Conservation (phyloP, 2,113 vertebrate genomes). For the Heterotilapia buettikoferi region DNA sequence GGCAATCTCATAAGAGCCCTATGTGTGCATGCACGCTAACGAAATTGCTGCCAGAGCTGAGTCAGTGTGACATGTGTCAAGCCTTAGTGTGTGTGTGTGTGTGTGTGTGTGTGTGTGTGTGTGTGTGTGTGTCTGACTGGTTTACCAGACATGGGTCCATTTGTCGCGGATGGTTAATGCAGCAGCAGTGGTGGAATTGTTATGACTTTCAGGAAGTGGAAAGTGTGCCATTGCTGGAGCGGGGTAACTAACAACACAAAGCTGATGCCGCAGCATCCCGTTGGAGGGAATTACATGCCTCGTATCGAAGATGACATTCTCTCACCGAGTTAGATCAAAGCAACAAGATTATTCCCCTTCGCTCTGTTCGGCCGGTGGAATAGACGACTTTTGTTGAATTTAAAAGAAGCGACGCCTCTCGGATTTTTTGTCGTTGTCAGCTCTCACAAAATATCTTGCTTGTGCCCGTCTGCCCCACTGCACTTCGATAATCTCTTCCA, state of each 20-base stretch:
- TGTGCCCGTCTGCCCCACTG: not conserved
- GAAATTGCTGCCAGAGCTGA: not conserved
- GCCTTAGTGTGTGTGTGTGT: not conserved
- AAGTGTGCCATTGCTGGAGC: conserved; percentile 5
- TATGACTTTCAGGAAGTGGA: conserved; percentile 36
- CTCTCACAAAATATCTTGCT: not conserved
- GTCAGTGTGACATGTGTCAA: not conserved
- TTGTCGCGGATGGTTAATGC: conserved; percentile 30
- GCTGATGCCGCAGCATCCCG: not conserved
- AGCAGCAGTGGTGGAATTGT: conserved; percentile 19
- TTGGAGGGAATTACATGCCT: conserved; percentile 23
- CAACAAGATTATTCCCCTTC: not conserved
- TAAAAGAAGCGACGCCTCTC: not conserved
- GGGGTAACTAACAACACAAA: conserved; percentile 19
- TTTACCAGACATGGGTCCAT: conserved; percentile 22
- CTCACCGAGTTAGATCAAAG: conserved; percentile 27
- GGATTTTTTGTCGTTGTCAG: not conserved
- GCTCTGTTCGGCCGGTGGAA: not conserved
- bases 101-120: not conserved
- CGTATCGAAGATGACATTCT: conserved; percentile 23
- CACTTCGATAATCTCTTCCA: not conserved
- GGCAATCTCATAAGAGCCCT: not conserved
- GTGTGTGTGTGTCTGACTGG: not conserved
- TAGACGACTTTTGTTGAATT: not conserved
- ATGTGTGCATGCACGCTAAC: not conserved